These are phyloP conservation scores for Steatocranus sp. DNA, from an alignment of 2,797 vertebrate genomes.

Conservation along the genomic window DNA sequence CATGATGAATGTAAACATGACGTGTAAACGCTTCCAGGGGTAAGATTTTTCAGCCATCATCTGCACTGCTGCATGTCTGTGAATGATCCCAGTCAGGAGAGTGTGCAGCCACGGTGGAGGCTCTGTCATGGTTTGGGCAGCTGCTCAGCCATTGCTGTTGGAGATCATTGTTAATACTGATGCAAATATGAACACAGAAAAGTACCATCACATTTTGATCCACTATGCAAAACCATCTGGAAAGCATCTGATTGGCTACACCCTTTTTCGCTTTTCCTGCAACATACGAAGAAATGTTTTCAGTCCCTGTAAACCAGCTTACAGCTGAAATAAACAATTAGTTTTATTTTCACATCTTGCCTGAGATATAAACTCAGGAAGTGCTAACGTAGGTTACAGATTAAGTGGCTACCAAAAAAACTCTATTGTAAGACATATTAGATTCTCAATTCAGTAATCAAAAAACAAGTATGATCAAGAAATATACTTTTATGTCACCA, in stretches of 20 bases:
- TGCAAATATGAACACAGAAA: background rate
- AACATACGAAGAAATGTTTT: background rate
- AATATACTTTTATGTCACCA: background rate
- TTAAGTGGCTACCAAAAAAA: background rate
- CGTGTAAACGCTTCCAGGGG: background rate
- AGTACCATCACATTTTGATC: background rate
- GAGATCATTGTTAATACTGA: background rate
- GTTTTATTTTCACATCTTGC: background rate
- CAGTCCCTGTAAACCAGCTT: background rate
- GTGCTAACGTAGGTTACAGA: background rate
- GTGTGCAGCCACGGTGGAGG: background rate
- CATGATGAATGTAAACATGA: background rate
- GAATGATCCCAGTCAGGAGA: background rate
- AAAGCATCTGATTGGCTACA: background rate
- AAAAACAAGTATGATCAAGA: background rate
- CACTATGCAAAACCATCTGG: background rate
- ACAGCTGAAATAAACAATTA: background rate
- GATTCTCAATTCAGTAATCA: background rate
- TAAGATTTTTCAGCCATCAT: background rate
- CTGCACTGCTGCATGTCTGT: background rate
- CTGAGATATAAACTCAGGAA: background rate
- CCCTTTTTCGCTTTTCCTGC: background rate
- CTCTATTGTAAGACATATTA: background rate
- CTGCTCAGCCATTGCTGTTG: background rate
- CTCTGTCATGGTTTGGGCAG: background rate